A percentile compares a stretch with the other conserved stretches of the same genome.
These are phyloP conservation scores for Sceliomorpha sp. DNA, from an alignment of 2,888 invertebrate species.

Conservation along the genomic window DNA sequence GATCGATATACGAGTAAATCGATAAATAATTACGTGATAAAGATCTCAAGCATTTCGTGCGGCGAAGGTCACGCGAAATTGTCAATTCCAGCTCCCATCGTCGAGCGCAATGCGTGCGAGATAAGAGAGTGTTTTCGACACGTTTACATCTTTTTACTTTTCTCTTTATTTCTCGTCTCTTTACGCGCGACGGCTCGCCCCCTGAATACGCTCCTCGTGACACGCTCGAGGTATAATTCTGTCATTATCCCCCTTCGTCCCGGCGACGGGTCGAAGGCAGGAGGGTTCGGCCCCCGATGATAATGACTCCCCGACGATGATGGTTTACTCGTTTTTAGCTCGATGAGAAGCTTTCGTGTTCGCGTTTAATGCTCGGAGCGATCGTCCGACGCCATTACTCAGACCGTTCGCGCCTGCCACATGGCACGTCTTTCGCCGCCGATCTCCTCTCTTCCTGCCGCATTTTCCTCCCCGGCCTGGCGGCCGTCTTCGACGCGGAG, in stretches of 20 bases:
- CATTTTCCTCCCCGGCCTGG: conserved; percentile 26
- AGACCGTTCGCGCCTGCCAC: conserved; percentile 73
- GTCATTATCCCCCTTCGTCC: conserved; percentile 62
- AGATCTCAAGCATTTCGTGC: conserved; percentile 13
- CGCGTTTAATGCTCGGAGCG: conserved; percentile 67
- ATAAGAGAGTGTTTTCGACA: conserved; percentile 30
- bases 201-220: conserved; percentile 10
- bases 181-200: background rate
- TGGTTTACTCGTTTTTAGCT: conserved; percentile 69
- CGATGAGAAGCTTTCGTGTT: conserved; percentile 57
- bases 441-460: conserved; percentile 30
- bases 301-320: conserved; percentile 64
- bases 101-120: conserved; percentile 10
- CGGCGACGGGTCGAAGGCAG: conserved; percentile 40
- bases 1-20: too few relatives aligned
- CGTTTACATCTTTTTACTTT: conserved; percentile 17
- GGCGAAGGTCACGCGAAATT: conserved; percentile 6
- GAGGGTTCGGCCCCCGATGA: conserved; percentile 36
- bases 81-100: conserved; percentile 6
- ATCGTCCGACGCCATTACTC: conserved; percentile 72
- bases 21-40: background rate
- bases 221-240: conserved; percentile 66
- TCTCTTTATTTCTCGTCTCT: conserved; percentile 7
- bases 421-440: conserved; percentile 60
- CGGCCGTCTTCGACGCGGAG: too few relatives aligned